phyloP scores from a whole-genome alignment of 2,113 vertebrate species.

The Urocynchramus pylzowi region DNA sequence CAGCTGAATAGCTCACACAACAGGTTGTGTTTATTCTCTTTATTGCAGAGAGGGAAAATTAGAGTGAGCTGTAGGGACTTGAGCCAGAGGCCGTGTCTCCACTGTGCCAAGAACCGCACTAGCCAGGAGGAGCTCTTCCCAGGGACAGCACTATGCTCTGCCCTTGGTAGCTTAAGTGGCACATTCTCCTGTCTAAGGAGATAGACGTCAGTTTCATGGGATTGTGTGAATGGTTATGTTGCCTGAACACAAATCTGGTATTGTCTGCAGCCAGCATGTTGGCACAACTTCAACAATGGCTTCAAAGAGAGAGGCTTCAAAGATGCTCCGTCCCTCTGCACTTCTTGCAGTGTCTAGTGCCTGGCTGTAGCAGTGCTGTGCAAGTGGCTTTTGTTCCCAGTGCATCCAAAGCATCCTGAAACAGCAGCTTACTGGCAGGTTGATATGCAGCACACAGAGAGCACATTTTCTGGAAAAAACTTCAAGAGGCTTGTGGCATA shows the following conservation, averaged over 20 bases:
- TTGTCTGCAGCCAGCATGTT: background rate
- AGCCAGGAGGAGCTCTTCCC: background rate
- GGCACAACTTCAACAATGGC: background rate
- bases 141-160: background rate
- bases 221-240: background rate
- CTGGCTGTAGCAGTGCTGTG: background rate
- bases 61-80: background rate
- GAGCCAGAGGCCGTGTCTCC: background rate
- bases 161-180: background rate
- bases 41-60: background rate
- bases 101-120: background rate
- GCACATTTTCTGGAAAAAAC: background rate
- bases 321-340: background rate
- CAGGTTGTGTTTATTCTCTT: background rate
- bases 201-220: background rate
- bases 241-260: background rate
- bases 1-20: background rate
- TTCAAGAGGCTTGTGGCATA: accelerated
- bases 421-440: background rate
- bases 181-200: background rate
- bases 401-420: background rate
- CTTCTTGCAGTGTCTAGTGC: background rate
- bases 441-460: background rate
- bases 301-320: background rate
- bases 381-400: background rate